Base-by-base conservation (phyloP, 2,888 invertebrate genomes). In the Linyphia triangularis region DNA sequence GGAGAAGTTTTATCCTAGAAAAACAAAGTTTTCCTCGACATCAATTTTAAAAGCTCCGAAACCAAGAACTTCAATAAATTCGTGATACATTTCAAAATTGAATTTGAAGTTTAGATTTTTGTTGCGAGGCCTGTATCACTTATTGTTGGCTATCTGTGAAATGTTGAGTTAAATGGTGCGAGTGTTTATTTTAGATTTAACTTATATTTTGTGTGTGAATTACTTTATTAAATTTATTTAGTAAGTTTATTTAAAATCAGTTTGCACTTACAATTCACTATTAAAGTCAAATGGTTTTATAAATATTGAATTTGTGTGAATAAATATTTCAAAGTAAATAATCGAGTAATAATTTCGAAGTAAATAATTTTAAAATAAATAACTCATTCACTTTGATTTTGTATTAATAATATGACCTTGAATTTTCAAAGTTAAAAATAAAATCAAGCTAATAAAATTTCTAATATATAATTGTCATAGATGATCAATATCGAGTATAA, bases 81-180 rank as follows among this genome's bases (percentile, higher is more conserved):
- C 70, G 43, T 43, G 43, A 43, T 70, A 70, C 43, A 70, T 43
- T 43, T 70, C 26, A 5, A 70, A 70, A 70, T 43, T 51, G 24
- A 43, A 30, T 70, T 70, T 69, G 9, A 0, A 51, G 51, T 51
- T 51, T 16, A 16, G 51, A 51, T 51, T 51, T 51, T 51, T 51
- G 43, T 43, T 43, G 1, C n/a, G 51, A 1, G 13, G 51, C 9
- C 13, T 51, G n/a, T 51, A 16, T n/a, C 1, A 5, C 51, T 51
- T 16, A n/a, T 51, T 9, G 5, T 51, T 51, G 13, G 5, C 0
- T 51, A n/a, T 51, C n/a, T 51, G 51, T 13, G 3, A n/a, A 51
- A 51, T n/a, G n/a, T 51, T 51, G 13, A 51, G 51, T 51, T 51
- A 51, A 51, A n/a, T 51, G 40, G 16, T 51, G 51, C n/a, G 51